phyloP scores from a whole-genome alignment of 2,797 vertebrate species.

The Smutsia temminckii region DNA sequence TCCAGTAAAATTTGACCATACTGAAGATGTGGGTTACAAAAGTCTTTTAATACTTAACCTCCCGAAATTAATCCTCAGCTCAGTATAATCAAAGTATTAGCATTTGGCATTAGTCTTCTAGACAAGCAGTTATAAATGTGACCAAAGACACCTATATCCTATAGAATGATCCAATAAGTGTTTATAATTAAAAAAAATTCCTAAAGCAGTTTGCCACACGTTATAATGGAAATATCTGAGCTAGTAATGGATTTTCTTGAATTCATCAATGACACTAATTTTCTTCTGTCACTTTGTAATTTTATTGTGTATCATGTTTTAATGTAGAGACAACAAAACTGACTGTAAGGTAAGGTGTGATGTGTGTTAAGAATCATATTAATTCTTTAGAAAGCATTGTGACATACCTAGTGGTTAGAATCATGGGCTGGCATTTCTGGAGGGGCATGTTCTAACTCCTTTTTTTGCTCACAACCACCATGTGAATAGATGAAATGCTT shows the following conservation, averaged over 20 bases:
- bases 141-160: not conserved
- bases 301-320: not conserved
- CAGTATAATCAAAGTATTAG: not conserved
- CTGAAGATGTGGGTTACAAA: not conserved
- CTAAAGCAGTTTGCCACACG: not conserved
- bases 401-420: not conserved
- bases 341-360: not conserved
- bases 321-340: not conserved
- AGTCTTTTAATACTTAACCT: not conserved
- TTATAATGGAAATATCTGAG: not conserved
- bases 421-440: not conserved
- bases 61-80: not conserved
- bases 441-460: not conserved
- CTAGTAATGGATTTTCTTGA: not conserved
- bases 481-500: not conserved
- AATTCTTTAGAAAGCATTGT: not conserved
- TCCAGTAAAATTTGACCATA: not conserved
- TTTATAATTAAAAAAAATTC: not conserved
- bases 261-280: not conserved
- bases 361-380: not conserved
- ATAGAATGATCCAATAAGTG: not conserved
- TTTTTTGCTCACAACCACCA: not conserved
- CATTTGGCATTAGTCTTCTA: not conserved
- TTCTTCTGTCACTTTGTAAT: not conserved
- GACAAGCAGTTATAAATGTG: not conserved